Conservation (phyloP, 2,888 invertebrate species). For the Uloborus plumipes region DNA sequence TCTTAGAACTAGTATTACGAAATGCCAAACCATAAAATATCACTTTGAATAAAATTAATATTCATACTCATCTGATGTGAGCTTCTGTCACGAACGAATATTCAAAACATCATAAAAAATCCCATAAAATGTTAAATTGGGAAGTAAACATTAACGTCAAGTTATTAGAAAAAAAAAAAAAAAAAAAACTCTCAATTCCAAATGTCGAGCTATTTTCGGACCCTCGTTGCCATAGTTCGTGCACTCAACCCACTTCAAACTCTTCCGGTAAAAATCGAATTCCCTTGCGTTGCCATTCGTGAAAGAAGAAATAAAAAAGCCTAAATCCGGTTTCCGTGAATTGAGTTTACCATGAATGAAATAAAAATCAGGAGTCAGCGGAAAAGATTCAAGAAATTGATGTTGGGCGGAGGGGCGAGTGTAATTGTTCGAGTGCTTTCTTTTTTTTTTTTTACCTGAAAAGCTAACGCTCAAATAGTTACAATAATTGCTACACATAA, state of each 20-base stretch:
- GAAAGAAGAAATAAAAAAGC: slow-evolving; percentile 10
- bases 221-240: slow-evolving; percentile 23
- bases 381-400: slow-evolving; percentile 19
- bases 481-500: too few relatives aligned
- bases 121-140: slow-evolving; percentile 7
- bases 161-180: slow-evolving; percentile 24
- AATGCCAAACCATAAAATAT: slow-evolving; percentile 24
- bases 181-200: background rate
- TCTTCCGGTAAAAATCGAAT: slow-evolving; percentile 25
- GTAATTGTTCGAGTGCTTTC: slow-evolving; percentile 33
- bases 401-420: slow-evolving; percentile 7
- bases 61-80: background rate
- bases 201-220: slow-evolving; percentile 23
- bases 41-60: slow-evolving; percentile 16
- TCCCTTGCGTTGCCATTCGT: slow-evolving; percentile 9
- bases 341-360: slow-evolving; percentile 38
- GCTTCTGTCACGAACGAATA: background rate
- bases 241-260: slow-evolving; percentile 15
- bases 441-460: background rate
- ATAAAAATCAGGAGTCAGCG: slow-evolving; percentile 21
- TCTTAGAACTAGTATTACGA: background rate
- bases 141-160: slow-evolving; percentile 16
- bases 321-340: slow-evolving; percentile 30
- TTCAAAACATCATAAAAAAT: slow-evolving; percentile 15
- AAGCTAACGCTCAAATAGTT: too few relatives aligned